Evolutionary conservation across 2,113 vertebrate species (phyloP).

Genomic region (Gopherus evgoodei): DNA sequence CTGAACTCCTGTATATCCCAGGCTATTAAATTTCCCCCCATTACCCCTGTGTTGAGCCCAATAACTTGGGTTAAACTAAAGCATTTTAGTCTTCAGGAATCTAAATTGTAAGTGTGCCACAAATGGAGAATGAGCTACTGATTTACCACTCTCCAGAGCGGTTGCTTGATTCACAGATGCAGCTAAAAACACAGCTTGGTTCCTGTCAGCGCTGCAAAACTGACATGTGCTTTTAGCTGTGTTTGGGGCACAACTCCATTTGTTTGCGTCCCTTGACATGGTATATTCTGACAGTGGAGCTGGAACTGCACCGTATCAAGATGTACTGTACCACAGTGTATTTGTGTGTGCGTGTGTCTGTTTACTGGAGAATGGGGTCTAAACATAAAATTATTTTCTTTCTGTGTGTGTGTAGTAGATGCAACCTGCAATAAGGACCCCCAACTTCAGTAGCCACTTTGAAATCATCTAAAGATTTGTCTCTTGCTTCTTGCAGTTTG

Average conservation of each 20-base stretch:
- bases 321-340: background rate
- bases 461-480: background rate
- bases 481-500: background rate
- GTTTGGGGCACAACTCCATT: background rate
- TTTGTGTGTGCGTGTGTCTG: no score
- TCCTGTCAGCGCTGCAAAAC: background rate
- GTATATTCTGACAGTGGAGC: background rate
- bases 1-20: background rate
- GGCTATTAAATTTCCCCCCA: background rate
- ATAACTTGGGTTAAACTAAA: background rate
- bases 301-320: background rate
- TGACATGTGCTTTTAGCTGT: background rate
- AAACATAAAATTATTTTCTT: no score
- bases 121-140: background rate
- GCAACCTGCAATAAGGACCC: no score
- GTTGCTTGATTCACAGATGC: rapidly evolving
- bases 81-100: background rate
- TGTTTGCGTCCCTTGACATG: background rate
- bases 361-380: background rate
- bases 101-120: background rate
- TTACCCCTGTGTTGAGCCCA: background rate
- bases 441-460: background rate
- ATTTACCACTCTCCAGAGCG: rapidly evolving
- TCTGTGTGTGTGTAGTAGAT: background rate
- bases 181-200: background rate